Evolutionary conservation across 2,113 vertebrate genomes (phyloP), one percentile per base, ranked within the genome.

Genomic region (Neolamprologus cancellatus): DNA sequence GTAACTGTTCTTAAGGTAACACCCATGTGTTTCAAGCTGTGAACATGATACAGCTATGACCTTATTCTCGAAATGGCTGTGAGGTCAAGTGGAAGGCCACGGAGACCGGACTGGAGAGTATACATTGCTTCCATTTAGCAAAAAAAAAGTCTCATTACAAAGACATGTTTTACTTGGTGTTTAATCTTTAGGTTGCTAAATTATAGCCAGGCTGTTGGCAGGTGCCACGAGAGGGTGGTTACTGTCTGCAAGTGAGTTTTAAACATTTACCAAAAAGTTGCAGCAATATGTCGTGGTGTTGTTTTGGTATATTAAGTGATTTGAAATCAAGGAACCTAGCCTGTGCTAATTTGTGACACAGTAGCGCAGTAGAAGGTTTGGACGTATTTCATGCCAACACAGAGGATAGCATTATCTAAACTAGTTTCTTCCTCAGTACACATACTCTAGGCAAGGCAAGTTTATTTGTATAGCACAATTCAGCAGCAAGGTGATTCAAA

Each of bases 31-130:
- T 85, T 88, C 11, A 8, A 5, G 39, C 87, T 79, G 85, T 83
- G 74, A 93, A 92, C 91, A 82, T 48, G 90, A 93, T 90, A 85
- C 84, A 87, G 34, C 81, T 30, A 18, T 81, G 82, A 91, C 90
- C 84, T 89, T 90, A 36, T 79, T 79, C 57, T 78, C 39, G 30
- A 82, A 79, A 91, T 89, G 83, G 44, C 79, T 71, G 25, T 57
- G 74, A 76, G 90, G 87, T 87, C 91, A 39, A 7, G 15, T 81
- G 53, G 32, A 88, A 78, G 66, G 34, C 44, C 9, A 5, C 7
- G 30, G n/a, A 48, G 34, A 39, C 52, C 12, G 7, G 23, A 89
- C 5, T 32, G 48, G 14, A 69, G 79, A 59, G 71, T 79, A 25
- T 48, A 36, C 46, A 74, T 59, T 55, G 34, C 54, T 44, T 48